Conservation (phyloP, 2,797 vertebrate genomes). For the Pangasius mekongensis region DNA sequence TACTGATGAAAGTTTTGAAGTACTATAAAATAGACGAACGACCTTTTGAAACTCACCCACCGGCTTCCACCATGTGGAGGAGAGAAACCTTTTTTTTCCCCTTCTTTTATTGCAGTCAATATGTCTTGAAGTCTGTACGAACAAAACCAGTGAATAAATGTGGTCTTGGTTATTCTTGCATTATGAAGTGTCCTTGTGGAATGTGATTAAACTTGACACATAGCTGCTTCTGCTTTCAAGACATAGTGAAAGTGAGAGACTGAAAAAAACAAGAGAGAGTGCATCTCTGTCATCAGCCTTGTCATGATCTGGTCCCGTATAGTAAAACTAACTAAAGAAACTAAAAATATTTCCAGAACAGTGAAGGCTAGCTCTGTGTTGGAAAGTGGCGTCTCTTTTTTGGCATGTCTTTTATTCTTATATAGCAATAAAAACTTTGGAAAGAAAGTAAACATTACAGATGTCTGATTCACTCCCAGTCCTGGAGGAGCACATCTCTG, state of each 20-base stretch:
- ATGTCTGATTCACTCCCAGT: not conserved
- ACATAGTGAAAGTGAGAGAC: not conserved
- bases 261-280: not conserved
- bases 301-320: slow-evolving; percentile 37
- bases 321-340: slow-evolving; percentile 58
- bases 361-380: slow-evolving; percentile 58
- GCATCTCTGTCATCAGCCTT: slow-evolving; percentile 29
- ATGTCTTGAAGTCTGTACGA: not conserved
- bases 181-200: slow-evolving; percentile 20
- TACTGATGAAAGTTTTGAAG: slow-evolving; percentile 31
- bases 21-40: slow-evolving; percentile 34
- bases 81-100: not conserved
- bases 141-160: slow-evolving; percentile 7
- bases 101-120: not conserved
- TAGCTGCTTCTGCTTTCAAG: slow-evolving; percentile 5
- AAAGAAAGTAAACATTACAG: slow-evolving; percentile 40
- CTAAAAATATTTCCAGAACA: slow-evolving; percentile 57
- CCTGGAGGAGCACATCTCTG: not conserved
- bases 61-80: not conserved
- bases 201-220: not conserved
- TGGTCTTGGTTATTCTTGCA: not conserved
- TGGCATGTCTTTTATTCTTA: slow-evolving; percentile 25
- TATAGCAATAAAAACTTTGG: slow-evolving; percentile 32
- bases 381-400: not conserved
- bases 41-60: slow-evolving; percentile 26